Conservation (phyloP, 2,113 vertebrate genomes). For the Rhegmatorhina hoffmannsi region DNA sequence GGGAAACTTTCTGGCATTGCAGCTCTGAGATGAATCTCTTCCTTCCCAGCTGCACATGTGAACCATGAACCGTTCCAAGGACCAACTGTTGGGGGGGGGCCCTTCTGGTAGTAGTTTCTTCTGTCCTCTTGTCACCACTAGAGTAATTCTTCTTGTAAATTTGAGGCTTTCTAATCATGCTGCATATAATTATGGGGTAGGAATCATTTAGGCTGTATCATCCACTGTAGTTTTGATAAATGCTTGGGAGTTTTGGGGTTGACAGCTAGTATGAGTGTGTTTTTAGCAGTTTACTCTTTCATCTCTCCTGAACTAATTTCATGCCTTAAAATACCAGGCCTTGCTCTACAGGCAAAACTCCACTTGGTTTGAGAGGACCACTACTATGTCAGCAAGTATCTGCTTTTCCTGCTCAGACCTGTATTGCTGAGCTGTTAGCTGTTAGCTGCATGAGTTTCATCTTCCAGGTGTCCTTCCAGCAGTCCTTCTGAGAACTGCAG, state of each 20-base stretch:
- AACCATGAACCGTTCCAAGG: not conserved
- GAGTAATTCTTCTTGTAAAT: not conserved
- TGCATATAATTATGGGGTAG: not conserved
- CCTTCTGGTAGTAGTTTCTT: not conserved
- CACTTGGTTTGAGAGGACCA: not conserved
- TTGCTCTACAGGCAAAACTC: not conserved
- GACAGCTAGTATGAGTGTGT: not conserved
- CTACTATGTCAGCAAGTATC: not conserved
- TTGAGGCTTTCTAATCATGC: not conserved
- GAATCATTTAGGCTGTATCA: not conserved
- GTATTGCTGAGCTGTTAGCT: not conserved
- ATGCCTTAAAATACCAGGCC: not conserved
- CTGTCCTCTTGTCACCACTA: not conserved
- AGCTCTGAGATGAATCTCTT: not conserved
- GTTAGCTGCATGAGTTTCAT: not conserved
- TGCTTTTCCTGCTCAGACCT: not conserved
- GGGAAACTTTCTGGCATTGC: not conserved
- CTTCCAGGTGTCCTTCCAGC: no score
- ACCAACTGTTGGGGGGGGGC: rapidly evolving
- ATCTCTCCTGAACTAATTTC: not conserved
- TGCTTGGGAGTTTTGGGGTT: not conserved
- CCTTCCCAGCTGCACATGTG: rapidly evolving
- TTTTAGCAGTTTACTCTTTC: not conserved
- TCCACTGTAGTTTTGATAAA: not conserved
- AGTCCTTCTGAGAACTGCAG: not conserved